Evolutionary conservation across 2,888 invertebrate genomes (phyloP).

Genomic region (Athalia rosae): DNA sequence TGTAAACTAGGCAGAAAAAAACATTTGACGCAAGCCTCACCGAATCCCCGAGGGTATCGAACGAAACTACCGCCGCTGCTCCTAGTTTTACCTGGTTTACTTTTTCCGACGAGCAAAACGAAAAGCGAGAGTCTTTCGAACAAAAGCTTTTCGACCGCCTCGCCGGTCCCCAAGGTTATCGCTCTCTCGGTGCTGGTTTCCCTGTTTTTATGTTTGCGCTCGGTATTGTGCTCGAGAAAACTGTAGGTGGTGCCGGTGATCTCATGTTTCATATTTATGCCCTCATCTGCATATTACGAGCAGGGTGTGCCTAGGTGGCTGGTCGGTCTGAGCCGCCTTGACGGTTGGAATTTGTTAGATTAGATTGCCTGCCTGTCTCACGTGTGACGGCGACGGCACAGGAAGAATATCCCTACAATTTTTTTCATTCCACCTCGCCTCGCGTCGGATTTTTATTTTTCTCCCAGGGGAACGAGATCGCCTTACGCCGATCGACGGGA

Average conservation of each 20-base stretch:
- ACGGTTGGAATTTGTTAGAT: constrained; percentile 61
- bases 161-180: constrained; percentile 10
- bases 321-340: constrained; percentile 52
- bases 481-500: background rate
- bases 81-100: background rate
- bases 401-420: constrained; percentile 32
- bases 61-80: background rate
- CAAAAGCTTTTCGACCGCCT: background rate
- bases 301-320: constrained; percentile 61
- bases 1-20: background rate
- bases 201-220: constrained; percentile 21
- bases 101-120: background rate
- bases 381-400: constrained; percentile 30
- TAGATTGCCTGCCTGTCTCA: constrained; percentile 55
- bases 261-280: constrained; percentile 68
- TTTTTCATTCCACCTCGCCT: constrained; percentile 11
- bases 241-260: constrained; percentile 64
- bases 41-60: background rate
- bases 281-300: constrained; percentile 68
- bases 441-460: background rate
- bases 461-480: background rate
- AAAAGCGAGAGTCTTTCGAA: background rate
- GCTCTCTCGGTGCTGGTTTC: constrained; percentile 19
- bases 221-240: constrained; percentile 40
- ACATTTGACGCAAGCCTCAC: constrained; percentile 11